A percentile compares a stretch with the other conserved stretches of the same genome.
phyloP scores from a whole-genome alignment of 2,888 invertebrate genomes.

The Aromia moschata region DNA sequence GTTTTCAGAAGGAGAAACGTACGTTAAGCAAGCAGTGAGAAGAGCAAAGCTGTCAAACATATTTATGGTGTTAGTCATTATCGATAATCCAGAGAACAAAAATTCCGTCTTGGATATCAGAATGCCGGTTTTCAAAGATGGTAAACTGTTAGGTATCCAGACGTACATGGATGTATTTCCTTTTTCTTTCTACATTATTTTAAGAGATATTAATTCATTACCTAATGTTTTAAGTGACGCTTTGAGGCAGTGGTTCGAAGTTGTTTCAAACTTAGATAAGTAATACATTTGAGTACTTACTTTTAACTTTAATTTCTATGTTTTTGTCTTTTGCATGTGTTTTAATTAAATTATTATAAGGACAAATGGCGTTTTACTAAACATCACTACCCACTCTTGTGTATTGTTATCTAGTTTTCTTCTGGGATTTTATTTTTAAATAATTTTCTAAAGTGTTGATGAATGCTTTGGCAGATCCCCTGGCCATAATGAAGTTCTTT shows the following conservation, averaged over 20 bases:
- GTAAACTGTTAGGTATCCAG: conserved; percentile 71
- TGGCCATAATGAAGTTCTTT: no score
- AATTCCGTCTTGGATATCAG: conserved; percentile 92
- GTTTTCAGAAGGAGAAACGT: conserved; percentile 85
- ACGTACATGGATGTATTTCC: conserved; percentile 96
- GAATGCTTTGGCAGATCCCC: no score
- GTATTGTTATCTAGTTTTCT: no score
- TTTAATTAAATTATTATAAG: no score
- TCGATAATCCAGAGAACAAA: conserved; percentile 93
- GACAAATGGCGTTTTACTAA: no score
- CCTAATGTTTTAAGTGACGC: conserved; percentile 95
- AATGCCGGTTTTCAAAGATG: conserved; percentile 75
- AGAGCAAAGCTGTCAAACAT: conserved; percentile 83
- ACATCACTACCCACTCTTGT: no score
- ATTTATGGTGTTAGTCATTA: conserved; percentile 94
- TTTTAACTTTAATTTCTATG: no score
- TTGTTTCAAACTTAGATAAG: conserved; percentile 74
- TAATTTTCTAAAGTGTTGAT: no score
- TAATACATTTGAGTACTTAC: no score
- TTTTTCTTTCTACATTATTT: conserved; percentile 96
- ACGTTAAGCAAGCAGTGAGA: conserved; percentile 81
- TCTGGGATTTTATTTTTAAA: no score
- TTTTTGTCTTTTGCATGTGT: no score
- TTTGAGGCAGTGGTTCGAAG: conserved; percentile 97
- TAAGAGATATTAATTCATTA: conserved; percentile 86